Evolutionary conservation across 1,140 invertebrate species (phyloP), one percentile per base, ranked within the genome.

Genomic region (Lasaia peninsularis): DNA sequence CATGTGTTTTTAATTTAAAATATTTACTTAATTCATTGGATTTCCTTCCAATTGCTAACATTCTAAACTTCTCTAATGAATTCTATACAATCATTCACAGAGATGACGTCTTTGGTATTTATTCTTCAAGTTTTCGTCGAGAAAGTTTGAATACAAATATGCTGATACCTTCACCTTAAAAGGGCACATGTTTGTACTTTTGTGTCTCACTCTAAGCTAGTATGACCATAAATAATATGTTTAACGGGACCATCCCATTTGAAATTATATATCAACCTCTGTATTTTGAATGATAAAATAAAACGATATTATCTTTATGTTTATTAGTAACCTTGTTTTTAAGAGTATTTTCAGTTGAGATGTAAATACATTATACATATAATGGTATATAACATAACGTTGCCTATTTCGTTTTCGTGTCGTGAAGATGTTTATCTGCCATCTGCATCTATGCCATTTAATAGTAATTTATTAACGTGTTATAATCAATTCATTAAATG

Each of bases 11-110:
- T n/a, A n/a, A n/a, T n/a, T n/a, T n/a, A n/a, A n/a, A n/a, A n/a
- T n/a, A n/a, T 61, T 69, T 53, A 35, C 61, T 60, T 58, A 55
- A 55, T 67, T 72, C 71, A 55, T 69, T 69, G 68, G 73, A n/a
- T n/a, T n/a, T n/a, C n/a, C n/a, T n/a, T n/a, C n/a, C n/a, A 73
- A 73, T 60, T 60, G 56, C 62, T 58, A 40, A 32, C 65, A 57
- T 63, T 62, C 58, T 52, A 58, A 55, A 44, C 65, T 34, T 52
- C 51, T 28, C 34, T 44, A 58, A 51, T 53, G 53, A 62, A 12
- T 52, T 62, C 55, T 24, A 20, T 51, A 8, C 32, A 35, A 50
- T n/a, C 55, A 56, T 49, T 16, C 10, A 35, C 32, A n/a, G 10
- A 53, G 34, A 20, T n/a, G 31, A 18, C 31, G 24, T 40, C 12